Percentiles rank a stretch among this genome's conserved stretches.
Evolutionary conservation across 2,797 vertebrate genomes (phyloP).

Genomic region (Poeciliopsis turneri): DNA sequence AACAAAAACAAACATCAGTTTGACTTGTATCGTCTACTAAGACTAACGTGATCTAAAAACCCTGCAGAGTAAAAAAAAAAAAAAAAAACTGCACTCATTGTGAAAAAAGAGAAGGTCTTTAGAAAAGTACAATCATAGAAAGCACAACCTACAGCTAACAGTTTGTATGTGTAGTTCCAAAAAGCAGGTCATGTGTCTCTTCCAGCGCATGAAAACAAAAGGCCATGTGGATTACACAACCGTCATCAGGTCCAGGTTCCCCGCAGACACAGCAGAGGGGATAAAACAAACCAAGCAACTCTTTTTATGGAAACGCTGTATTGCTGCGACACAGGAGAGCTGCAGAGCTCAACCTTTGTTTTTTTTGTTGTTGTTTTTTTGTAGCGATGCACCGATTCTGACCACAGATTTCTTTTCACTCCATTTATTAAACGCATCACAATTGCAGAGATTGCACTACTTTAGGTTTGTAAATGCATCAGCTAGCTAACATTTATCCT

Average conservation of each 20-base stretch:
- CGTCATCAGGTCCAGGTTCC: slow-evolving; percentile 63
- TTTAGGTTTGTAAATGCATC: neutral
- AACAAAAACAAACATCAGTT: slow-evolving; percentile 5
- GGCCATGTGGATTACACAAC: slow-evolving; percentile 52
- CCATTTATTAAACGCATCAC: neutral
- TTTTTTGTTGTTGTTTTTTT: neutral
- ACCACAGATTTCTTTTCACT: neutral
- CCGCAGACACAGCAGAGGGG: slow-evolving; percentile 16
- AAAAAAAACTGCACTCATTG: slow-evolving; percentile 40
- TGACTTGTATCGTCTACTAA: slow-evolving; percentile 33
- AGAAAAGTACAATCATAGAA: slow-evolving; percentile 78
- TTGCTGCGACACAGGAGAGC: slow-evolving; percentile 22
- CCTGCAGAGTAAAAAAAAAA: slow-evolving; percentile 40
- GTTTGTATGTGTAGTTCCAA: slow-evolving; percentile 61
- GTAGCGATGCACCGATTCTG: neutral
- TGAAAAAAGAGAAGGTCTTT: slow-evolving; percentile 47
- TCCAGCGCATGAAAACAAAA: slow-evolving; percentile 56
- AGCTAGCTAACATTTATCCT: neutral
- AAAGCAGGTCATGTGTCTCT: slow-evolving; percentile 58
- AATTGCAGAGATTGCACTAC: neutral
- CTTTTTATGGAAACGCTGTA: slow-evolving; percentile 38
- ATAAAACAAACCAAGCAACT: slow-evolving; percentile 19
- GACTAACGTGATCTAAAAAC: slow-evolving; percentile 56
- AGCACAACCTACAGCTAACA: slow-evolving; percentile 64
- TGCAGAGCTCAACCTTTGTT: slow-evolving; percentile 26